Percentiles rank a stretch among this genome's conserved stretches.
Evolutionary conservation across 1,140 invertebrate genomes (phyloP).

Genomic region (Manduca sexta): DNA sequence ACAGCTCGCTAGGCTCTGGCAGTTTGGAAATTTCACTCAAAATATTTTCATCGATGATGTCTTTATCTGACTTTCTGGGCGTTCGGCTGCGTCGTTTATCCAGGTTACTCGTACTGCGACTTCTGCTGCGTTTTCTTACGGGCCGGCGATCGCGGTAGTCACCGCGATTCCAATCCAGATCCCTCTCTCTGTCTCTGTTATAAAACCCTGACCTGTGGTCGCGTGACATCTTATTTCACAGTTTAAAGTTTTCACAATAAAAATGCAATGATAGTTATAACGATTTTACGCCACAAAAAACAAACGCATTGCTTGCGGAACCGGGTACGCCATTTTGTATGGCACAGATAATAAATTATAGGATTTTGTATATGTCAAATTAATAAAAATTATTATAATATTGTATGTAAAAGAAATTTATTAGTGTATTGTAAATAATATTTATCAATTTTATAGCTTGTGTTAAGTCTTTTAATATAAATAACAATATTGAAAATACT

Average conservation of each 20-base stretch:
- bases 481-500: too few species aligned
- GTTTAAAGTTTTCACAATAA: neutral
- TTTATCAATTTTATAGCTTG: too few species aligned
- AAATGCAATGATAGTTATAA: neutral
- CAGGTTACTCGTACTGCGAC: conserved; percentile 15
- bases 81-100: conserved; percentile 43
- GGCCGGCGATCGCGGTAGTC: conserved; percentile 26
- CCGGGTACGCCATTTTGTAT: too few species aligned
- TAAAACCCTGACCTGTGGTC: conserved; percentile 19
- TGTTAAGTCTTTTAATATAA: too few species aligned
- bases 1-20: conserved; percentile 56
- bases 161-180: conserved; percentile 18
- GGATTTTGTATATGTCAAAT: too few species aligned
- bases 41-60: conserved; percentile 58
- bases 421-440: too few species aligned
- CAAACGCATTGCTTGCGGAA: too few species aligned
- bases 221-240: conserved; percentile 10
- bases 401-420: too few species aligned
- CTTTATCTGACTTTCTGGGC: conserved; percentile 45
- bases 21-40: conserved; percentile 56
- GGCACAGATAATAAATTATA: too few species aligned
- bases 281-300: too few species aligned
- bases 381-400: too few species aligned
- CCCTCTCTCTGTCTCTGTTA: conserved; percentile 9
- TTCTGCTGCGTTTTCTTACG: conserved; percentile 30